Evolutionary conservation across 1,140 invertebrate species (phyloP).

Genomic region (Ostrea edulis): DNA sequence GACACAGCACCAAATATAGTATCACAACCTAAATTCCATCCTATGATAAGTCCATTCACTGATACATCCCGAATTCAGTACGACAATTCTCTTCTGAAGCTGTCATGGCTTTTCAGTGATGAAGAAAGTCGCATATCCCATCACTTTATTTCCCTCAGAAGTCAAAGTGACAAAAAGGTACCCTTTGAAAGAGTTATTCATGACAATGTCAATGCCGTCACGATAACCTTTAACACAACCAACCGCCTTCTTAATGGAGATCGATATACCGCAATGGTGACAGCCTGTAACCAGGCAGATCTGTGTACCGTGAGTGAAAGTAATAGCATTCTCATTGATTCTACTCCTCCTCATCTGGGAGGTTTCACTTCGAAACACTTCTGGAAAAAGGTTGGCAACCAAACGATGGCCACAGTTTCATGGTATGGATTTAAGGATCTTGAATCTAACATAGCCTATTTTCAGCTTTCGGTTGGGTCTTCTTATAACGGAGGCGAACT

Average conservation of each 20-base stretch:
- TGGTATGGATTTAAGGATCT: not conserved
- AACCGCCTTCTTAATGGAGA: conserved; percentile 19
- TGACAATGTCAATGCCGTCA: not conserved
- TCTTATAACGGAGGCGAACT: not conserved
- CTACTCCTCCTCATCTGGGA: conserved; percentile 23
- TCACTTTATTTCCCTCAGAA: not conserved
- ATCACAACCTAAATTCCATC: not conserved
- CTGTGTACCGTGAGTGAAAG: conserved; percentile 8
- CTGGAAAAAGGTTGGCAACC: not conserved
- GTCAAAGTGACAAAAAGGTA: not conserved
- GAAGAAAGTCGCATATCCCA: not conserved
- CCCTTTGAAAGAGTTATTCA: conserved; percentile 14
- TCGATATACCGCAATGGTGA: not conserved
- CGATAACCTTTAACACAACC: not conserved
- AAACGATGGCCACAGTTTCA: not conserved
- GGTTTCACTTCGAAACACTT: not conserved
- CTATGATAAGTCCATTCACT: not conserved
- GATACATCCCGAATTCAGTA: not conserved
- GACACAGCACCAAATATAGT: not conserved
- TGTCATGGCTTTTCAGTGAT: not conserved
- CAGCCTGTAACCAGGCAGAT: conserved; percentile 36
- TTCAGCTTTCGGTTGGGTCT: not conserved
- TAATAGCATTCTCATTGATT: conserved; percentile 9
- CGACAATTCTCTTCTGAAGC: not conserved
- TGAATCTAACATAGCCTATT: not conserved